These are phyloP conservation scores for Trichechus manatus DNA, from an alignment of 2,113 vertebrate species.

Conservation along the genomic window DNA sequence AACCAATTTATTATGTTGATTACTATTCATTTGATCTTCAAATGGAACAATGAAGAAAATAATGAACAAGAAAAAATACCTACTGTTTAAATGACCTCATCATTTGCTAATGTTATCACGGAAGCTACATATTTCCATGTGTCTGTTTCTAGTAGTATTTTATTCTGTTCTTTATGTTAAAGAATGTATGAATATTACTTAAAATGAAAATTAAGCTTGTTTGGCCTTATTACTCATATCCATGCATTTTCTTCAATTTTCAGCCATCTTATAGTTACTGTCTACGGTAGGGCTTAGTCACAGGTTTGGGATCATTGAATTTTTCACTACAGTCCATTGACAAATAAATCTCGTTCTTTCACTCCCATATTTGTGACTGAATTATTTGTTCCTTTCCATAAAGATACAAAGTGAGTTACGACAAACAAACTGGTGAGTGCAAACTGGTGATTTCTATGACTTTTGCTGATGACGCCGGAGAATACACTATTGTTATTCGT, in stretches of 20 bases:
- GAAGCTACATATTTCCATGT: neutral
- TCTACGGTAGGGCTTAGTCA: neutral
- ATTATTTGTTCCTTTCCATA: constrained; percentile 43
- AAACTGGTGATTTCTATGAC: constrained; percentile 98
- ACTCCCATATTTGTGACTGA: neutral
- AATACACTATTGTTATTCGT: constrained; percentile 94
- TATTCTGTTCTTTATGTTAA: constrained; percentile 8
- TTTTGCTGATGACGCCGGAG: constrained; percentile 98
- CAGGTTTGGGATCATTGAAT: neutral
- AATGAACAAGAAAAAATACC: constrained; percentile 14
- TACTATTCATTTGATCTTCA: constrained; percentile 45
- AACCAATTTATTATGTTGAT: neutral
- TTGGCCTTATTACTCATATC: neutral
- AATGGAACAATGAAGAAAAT: constrained; percentile 2
- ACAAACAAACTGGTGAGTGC: constrained; percentile 96
- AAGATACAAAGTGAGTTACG: constrained; percentile 96
- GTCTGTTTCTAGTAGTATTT: neutral
- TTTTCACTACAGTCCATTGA: neutral
- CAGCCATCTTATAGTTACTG: neutral
- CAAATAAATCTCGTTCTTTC: neutral
- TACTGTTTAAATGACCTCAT: neutral
- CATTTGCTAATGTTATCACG: neutral
- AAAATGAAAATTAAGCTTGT: neutral
- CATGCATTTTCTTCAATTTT: constrained; percentile 18
- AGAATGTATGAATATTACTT: neutral